Conservation (phyloP, 2,113 vertebrate genomes). For the Heptranchias perlo region DNA sequence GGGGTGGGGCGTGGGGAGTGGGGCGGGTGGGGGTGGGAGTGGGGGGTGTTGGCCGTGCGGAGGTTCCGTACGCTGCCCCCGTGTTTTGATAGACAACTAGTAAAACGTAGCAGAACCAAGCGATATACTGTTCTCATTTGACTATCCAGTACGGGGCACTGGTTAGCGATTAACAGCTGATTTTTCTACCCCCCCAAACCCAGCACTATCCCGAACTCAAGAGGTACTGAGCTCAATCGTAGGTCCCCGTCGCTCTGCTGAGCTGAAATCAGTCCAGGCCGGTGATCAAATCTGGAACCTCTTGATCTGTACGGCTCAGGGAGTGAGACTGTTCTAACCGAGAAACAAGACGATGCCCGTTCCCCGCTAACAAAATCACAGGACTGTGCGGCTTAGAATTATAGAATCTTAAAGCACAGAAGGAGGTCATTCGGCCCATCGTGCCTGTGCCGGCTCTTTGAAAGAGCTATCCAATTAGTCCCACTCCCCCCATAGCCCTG, state of each 20-base stretch:
- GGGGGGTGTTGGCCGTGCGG: background rate
- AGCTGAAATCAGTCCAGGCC: background rate
- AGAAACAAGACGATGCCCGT: background rate
- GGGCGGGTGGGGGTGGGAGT: background rate
- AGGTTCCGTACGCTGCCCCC: background rate
- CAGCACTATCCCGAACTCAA: background rate
- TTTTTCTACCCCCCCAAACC: background rate
- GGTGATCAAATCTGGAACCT: background rate
- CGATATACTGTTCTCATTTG: background rate
- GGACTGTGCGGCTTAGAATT: background rate
- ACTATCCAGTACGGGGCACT: background rate
- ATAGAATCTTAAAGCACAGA: background rate
- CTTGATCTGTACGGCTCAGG: background rate
- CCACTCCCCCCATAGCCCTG: no score
- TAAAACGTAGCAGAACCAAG: background rate
- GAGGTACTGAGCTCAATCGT: background rate
- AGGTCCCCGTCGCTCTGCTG: background rate
- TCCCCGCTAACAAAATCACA: background rate
- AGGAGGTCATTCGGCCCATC: background rate
- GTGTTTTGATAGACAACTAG: background rate
- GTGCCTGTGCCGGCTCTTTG: no score
- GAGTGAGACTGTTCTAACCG: background rate
- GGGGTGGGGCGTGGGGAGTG: background rate
- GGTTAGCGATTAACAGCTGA: background rate
- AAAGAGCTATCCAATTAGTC: no score